Base-by-base conservation (phyloP, 2,888 invertebrate species). In the Galeopsomyia nigrocyanea region DNA sequence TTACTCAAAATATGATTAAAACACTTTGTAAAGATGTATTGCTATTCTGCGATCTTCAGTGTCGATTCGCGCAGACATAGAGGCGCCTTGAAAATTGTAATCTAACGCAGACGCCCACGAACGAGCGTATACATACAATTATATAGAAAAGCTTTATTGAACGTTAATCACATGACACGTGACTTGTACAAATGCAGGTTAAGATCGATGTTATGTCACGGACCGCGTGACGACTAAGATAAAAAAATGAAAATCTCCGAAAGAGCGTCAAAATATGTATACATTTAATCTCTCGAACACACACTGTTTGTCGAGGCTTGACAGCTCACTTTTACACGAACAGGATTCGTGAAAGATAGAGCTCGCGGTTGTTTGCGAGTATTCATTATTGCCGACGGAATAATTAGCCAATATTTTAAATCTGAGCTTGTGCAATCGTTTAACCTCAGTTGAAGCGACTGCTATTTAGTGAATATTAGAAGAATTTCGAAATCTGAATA, bases 341-440 rank as follows among this genome's bases (percentile, higher is more conserved):
- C n/a, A 39, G 39, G n/a, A 64, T 58, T 46, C 64, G 51, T 70
- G 64, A 22, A 57, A 49, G 51, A 64, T 51, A 53, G 22, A 50
- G 16, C 26, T 64, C 51, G 64, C 58, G 58, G 58, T 68, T 61
- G 49, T 64, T 64, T 46, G 22, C 69, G 56, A 50, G n/a, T 10
- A 3, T 31, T 39, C 31, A 14, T 19, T 63, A 69, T 69, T 49
- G 3, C n/a, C 14, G 47, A 64, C 22, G 26, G 5, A 50, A 55
- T 22, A 65, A n/a, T 31, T 3, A 47, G n/a, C 10, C 47, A n/a
- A 47, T 49, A 21, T n/a, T 7, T 26, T 21, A 61, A 47, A 49
- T 5, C 26, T 26, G 26, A 26, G 5, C 26, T 26, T 26, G 5
- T 26, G 26, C 26, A 62, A 62, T 26, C 49, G 0, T 6, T 26